Evolutionary conservation across 2,113 vertebrate species (phyloP).

Genomic region (Tachuris rubrigastra): DNA sequence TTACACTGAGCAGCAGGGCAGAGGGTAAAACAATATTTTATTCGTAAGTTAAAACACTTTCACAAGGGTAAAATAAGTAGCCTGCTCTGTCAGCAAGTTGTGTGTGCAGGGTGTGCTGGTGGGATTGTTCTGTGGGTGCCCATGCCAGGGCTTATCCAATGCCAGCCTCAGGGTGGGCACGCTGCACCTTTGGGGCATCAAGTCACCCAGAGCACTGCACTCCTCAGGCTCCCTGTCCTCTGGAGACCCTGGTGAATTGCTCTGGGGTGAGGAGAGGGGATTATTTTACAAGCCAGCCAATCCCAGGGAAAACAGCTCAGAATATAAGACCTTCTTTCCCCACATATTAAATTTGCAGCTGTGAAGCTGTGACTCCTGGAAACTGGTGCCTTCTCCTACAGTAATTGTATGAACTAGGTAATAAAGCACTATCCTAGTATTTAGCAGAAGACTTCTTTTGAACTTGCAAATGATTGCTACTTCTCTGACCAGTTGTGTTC

Average conservation of each 20-base stretch:
- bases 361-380: neutral
- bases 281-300: neutral
- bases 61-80: neutral
- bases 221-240: neutral
- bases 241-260: neutral
- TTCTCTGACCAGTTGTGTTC: neutral
- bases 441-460: neutral
- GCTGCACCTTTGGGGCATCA: neutral
- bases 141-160: fast-evolving
- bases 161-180: fast-evolving
- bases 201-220: fast-evolving
- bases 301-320: neutral
- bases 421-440: neutral
- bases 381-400: neutral
- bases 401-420: neutral
- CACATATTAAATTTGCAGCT: neutral
- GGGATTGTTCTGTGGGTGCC: neutral
- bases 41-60: neutral
- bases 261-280: neutral
- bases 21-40: slow-evolving; percentile 39
- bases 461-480: neutral
- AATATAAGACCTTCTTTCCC: neutral
- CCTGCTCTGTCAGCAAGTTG: neutral
- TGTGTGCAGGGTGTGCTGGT: neutral
- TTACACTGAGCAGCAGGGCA: neutral